phyloP scores from a whole-genome alignment of 2,113 vertebrate genomes.

The Campylomormyrus numenius region DNA sequence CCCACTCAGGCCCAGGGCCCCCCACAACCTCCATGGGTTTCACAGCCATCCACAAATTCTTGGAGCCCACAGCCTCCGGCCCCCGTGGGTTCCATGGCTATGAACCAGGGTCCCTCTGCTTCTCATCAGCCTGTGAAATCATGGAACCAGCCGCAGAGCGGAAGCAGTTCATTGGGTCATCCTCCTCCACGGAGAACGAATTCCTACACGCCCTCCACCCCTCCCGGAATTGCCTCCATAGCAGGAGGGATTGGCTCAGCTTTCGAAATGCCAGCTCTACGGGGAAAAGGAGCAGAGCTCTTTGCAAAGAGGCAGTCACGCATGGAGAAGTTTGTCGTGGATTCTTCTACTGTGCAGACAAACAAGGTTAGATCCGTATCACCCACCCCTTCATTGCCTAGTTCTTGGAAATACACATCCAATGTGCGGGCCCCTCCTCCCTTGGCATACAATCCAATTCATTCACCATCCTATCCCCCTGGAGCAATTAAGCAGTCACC shows the following conservation, averaged over 20 bases:
- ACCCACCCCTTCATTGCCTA: slow-evolving; percentile 79
- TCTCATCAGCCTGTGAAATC: slow-evolving; percentile 58
- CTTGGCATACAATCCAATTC: slow-evolving; percentile 85
- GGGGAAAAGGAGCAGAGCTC: slow-evolving; percentile 88
- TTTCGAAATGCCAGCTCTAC: slow-evolving; percentile 77
- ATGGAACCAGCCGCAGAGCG: slow-evolving; percentile 58
- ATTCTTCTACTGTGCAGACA: slow-evolving; percentile 85
- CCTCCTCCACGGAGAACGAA: slow-evolving; percentile 62
- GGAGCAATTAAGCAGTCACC: slow-evolving; percentile 71
- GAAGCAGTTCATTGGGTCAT: slow-evolving; percentile 48
- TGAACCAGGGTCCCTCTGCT: slow-evolving; percentile 36
- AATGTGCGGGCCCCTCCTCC: slow-evolving; percentile 89
- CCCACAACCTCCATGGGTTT: slow-evolving; percentile 22
- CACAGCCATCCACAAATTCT: slow-evolving; percentile 39
- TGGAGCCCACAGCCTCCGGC: slow-evolving; percentile 52
- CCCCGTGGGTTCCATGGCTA: slow-evolving; percentile 34
- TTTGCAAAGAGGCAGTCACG: slow-evolving; percentile 93
- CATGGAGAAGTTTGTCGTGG: slow-evolving; percentile 95
- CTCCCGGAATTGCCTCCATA: slow-evolving; percentile 53
- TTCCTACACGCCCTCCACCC: slow-evolving; percentile 59
- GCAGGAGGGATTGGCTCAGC: slow-evolving; percentile 59
- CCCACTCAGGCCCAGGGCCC: not conserved
- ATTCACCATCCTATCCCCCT: slow-evolving; percentile 81
- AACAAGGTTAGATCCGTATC: slow-evolving; percentile 74
- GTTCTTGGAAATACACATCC: slow-evolving; percentile 88